Conservation (phyloP, 2,797 vertebrate genomes). For the Sebastes alutus region DNA sequence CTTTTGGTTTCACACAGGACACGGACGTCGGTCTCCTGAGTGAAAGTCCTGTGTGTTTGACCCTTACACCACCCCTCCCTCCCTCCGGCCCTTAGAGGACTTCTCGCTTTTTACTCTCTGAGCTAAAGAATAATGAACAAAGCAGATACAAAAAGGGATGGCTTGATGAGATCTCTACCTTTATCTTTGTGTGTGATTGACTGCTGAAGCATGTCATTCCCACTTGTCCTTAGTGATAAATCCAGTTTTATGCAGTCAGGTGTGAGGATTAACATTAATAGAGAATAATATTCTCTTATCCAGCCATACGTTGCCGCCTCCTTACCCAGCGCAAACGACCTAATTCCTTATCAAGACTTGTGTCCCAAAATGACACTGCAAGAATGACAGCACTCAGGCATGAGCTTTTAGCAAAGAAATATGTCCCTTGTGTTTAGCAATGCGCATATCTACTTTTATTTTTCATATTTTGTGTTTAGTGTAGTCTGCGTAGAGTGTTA, state of each 20-base stretch:
- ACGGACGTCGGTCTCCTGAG: too few relatives aligned
- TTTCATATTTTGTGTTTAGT: background rate
- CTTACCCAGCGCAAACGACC: background rate
- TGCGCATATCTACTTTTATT: background rate
- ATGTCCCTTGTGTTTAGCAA: background rate
- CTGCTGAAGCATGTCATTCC: background rate
- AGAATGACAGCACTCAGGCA: background rate
- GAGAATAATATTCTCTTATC: background rate
- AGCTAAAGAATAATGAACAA: too few relatives aligned
- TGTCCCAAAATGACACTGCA: conserved; percentile 6
- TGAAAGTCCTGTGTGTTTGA: too few relatives aligned
- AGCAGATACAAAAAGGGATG: background rate
- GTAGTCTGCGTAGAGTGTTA: background rate
- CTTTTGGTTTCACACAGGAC: too few relatives aligned
- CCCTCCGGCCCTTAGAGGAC: too few relatives aligned
- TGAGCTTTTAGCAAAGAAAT: background rate
- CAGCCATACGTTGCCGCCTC: background rate
- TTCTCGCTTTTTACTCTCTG: too few relatives aligned
- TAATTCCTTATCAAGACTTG: conserved; percentile 11
- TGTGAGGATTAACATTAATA: background rate
- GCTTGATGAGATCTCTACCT: background rate
- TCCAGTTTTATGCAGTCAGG: background rate
- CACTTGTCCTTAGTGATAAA: background rate
- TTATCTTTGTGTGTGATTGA: background rate
- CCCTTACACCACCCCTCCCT: too few relatives aligned